phyloP scores from a whole-genome alignment of 2,888 invertebrate species.

The Cataglyphis livida region DNA sequence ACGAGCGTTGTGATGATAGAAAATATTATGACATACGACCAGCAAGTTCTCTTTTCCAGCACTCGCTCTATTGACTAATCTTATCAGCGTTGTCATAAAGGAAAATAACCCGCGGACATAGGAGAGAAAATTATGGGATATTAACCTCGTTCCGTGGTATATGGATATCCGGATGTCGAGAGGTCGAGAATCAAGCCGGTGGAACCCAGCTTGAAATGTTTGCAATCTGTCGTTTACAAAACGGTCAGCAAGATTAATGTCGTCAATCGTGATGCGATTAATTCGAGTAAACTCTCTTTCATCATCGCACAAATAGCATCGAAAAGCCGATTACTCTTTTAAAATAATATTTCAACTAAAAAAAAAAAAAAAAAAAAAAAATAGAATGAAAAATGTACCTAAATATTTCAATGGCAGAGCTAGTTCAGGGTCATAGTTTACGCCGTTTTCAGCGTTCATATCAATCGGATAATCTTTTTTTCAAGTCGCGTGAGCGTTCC shows the following conservation, averaged over 20 bases:
- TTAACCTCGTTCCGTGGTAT: conserved; percentile 41
- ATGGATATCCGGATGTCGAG: not conserved
- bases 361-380: not conserved
- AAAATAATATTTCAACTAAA: not conserved
- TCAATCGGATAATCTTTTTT: not conserved
- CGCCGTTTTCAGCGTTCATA: not conserved
- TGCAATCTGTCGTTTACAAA: conserved; percentile 20
- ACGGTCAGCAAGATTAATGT: conserved; percentile 21
- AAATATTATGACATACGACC: conserved; percentile 42
- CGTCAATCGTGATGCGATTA: conserved; percentile 24
- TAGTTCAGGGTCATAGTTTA: not conserved
- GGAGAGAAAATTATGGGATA: conserved; percentile 36
- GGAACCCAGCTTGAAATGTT: conserved; percentile 10
- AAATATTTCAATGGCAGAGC: not conserved
- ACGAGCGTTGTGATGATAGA: conserved; percentile 12
- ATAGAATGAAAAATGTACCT: not conserved
- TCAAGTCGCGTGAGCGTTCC: conserved; percentile 15
- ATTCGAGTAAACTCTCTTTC: not conserved
- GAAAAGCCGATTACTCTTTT: conserved; percentile 11
- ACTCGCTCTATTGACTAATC: conserved; percentile 38
- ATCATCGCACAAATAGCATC: not conserved
- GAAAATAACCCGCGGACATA: conserved; percentile 37
- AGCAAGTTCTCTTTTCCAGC: not conserved
- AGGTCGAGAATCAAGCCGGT: not conserved
- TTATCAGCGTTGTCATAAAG: conserved; percentile 50